Percentiles rank a stretch among this genome's conserved stretches.
Conservation (phyloP, 1,140 invertebrate genomes). For the Anastrepha obliqua region DNA sequence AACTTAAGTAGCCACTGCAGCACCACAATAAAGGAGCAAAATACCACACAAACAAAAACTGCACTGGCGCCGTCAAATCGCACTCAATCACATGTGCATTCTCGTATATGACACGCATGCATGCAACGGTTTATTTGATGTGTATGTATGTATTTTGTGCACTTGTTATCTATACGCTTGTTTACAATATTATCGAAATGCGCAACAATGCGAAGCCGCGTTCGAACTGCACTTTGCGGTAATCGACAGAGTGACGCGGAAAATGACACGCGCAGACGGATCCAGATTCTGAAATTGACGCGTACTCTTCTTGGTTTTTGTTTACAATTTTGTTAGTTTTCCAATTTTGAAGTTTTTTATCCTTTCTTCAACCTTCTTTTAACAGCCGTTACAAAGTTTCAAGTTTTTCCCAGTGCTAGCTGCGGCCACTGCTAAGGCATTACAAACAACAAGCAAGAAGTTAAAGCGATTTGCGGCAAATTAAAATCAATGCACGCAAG, state of each 20-base stretch:
- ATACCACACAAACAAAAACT: too few species aligned
- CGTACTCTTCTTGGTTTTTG: too few species aligned
- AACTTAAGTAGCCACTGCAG: too few species aligned
- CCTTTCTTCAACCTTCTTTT: background rate
- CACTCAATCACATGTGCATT: too few species aligned
- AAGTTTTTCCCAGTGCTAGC: background rate
- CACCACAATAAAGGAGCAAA: too few species aligned
- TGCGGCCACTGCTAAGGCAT: too few species aligned
- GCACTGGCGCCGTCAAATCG: too few species aligned
- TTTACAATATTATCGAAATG: conserved; percentile 15
- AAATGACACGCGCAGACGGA: too few species aligned
- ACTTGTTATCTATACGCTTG: background rate
- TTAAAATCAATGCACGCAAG: background rate
- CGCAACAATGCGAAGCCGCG: background rate
- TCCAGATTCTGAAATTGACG: too few species aligned
- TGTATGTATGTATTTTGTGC: background rate
- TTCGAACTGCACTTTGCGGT: background rate
- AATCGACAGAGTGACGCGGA: conserved; percentile 22
- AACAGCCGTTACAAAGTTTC: background rate
- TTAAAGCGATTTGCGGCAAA: background rate
- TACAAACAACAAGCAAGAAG: background rate
- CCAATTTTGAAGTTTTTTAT: background rate
- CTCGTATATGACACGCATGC: background rate
- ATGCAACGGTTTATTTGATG: background rate
- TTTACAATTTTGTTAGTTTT: too few species aligned